Conservation (phyloP, 2,797 vertebrate species). For the Intellagama lesueurii region DNA sequence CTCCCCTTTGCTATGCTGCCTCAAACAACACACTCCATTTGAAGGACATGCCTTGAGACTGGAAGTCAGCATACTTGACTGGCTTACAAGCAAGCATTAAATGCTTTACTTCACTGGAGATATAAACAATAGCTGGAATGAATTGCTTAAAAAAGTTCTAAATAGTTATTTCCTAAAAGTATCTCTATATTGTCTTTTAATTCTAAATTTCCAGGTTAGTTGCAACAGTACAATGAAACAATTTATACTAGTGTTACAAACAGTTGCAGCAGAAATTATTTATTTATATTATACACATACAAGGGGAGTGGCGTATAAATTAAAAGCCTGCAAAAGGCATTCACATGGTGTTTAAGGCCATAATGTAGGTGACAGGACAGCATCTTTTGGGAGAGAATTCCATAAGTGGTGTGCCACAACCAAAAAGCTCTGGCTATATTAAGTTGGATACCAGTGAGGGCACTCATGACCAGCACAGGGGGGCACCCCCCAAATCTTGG, state of each 20-base stretch:
- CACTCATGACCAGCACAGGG: no score
- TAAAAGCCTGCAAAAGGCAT: not conserved
- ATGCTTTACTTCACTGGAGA: not conserved
- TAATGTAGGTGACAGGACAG: not conserved
- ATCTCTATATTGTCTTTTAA: not conserved
- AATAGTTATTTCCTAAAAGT: not conserved
- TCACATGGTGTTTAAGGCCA: not conserved
- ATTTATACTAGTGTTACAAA: not conserved
- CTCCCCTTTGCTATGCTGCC: slow-evolving; percentile 5
- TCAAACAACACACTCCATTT: slow-evolving; percentile 53
- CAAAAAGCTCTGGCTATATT: not conserved
- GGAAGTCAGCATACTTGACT: slow-evolving; percentile 29
- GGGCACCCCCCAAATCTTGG: no score
- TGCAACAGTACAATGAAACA: not conserved
- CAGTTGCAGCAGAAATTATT: not conserved
- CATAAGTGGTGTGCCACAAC: not conserved
- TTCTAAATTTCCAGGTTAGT: not conserved
- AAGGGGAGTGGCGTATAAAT: not conserved
- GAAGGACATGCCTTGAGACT: slow-evolving; percentile 38
- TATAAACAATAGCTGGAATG: not conserved
- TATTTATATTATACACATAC: not conserved
- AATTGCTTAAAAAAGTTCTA: not conserved
- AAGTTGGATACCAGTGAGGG: no score
- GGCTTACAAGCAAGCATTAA: not conserved
- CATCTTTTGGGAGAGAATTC: not conserved